Percentiles rank a stretch among this genome's conserved stretches.
Evolutionary conservation across 2,113 vertebrate species (phyloP).

Genomic region (Leptocoma aspasia): DNA sequence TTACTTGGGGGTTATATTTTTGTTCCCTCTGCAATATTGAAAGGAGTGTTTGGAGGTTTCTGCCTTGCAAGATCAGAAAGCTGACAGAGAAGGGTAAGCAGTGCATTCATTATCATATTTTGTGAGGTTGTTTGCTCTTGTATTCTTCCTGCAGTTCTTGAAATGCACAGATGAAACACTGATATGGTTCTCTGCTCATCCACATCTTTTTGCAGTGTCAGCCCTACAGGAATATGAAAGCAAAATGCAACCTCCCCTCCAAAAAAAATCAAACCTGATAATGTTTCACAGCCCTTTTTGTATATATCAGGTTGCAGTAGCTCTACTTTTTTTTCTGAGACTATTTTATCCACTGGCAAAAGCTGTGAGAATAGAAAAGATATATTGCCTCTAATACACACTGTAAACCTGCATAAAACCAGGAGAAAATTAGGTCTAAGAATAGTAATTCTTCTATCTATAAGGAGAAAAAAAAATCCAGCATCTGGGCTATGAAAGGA

Average conservation of each 20-base stretch:
- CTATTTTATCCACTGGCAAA: neutral
- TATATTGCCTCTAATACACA: neutral
- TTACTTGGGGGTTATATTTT: neutral
- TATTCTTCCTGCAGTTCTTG: neutral
- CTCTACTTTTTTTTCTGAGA: neutral
- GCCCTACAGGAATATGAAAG: neutral
- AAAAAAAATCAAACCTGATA: neutral
- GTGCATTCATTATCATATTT: neutral
- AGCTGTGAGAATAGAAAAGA: neutral
- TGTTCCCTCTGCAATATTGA: neutral
- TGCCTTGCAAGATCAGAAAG: neutral
- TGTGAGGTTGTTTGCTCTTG: neutral
- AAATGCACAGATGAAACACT: neutral
- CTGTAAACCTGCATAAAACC: neutral
- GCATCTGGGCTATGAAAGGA: neutral
- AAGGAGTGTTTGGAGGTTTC: neutral
- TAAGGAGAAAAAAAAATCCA: neutral
- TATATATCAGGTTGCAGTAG: neutral
- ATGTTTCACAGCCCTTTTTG: neutral
- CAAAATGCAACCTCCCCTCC: neutral
- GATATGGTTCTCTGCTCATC: neutral
- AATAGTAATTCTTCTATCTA: neutral
- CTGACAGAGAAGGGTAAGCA: neutral
- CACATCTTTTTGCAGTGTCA: neutral
- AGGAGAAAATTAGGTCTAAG: neutral